Conservation (phyloP, 92 coral and sea anemone species). For the Desmophyllum pertusum region DNA sequence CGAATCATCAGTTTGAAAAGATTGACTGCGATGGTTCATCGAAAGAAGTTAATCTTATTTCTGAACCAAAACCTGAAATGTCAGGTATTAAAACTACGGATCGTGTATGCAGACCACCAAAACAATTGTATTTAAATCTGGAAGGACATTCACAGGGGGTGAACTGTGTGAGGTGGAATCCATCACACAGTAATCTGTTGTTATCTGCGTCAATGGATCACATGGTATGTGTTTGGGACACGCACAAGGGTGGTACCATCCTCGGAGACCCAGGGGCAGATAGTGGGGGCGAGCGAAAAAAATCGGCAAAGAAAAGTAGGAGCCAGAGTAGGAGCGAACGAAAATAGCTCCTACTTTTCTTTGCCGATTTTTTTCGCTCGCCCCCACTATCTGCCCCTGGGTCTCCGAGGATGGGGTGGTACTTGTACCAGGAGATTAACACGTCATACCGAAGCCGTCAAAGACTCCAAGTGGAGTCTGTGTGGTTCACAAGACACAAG, state of each 20-base stretch:
- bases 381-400: too few species aligned
- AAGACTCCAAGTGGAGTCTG: constrained; percentile 84
- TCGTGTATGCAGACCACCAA: constrained; percentile 56
- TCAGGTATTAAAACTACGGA: not conserved
- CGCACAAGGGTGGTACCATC: constrained; percentile 43
- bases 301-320: too few species aligned
- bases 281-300: too few species aligned
- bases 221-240: constrained; percentile 81
- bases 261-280: too few species aligned
- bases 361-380: too few species aligned
- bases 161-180: constrained; percentile 82
- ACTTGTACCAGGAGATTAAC: constrained; percentile 63
- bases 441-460: constrained; percentile 81
- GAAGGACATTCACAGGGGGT: constrained; percentile 78
- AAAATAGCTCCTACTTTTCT: too few species aligned
- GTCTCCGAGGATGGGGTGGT: too few species aligned
- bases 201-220: constrained; percentile 93
- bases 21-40: not conserved
- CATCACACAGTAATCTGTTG: constrained; percentile 63
- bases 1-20: not conserved
- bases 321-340: too few species aligned
- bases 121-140: constrained; percentile 47
- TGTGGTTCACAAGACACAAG: constrained; percentile 75
- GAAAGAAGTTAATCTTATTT: not conserved
- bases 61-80: not conserved